Conservation (phyloP, 2,113 vertebrate species). For the Indri indri region DNA sequence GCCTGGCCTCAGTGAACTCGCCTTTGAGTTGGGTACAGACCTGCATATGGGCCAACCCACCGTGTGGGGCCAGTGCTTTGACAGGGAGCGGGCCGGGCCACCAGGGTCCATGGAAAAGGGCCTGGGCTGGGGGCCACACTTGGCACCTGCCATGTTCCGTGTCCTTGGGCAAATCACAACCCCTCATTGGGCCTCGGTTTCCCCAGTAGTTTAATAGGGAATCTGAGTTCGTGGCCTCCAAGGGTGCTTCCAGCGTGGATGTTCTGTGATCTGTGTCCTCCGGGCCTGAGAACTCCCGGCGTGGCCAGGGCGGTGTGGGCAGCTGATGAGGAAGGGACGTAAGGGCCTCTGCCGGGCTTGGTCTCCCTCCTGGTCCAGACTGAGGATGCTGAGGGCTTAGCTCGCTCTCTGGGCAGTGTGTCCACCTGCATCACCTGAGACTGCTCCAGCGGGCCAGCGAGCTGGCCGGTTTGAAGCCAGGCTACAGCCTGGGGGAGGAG, state of each 20-base stretch:
- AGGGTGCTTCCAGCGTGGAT: not conserved
- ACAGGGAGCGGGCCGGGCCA: not conserved
- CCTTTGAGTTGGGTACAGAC: not conserved
- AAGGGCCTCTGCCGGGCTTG: no score
- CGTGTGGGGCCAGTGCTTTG: no score
- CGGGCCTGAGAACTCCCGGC: not conserved
- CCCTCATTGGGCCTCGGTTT: not conserved
- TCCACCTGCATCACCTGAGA: not conserved
- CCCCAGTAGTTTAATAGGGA: not conserved
- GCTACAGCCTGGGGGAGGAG: not conserved
- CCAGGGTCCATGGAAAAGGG: not conserved
- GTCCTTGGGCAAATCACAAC: not conserved
- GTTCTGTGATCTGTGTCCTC: not conserved
- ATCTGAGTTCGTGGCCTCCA: not conserved
- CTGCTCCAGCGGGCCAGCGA: not conserved
- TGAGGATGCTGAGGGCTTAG: not conserved
- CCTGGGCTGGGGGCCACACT: not conserved
- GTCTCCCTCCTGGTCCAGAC: not conserved
- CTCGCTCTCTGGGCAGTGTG: not conserved
- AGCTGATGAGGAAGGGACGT: not conserved
- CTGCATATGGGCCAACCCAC: fast-evolving
- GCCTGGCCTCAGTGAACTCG: fast-evolving
- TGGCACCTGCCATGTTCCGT: fast-evolving
- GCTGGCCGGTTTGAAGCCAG: not conserved
- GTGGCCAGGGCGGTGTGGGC: fast-evolving